A percentile compares a stretch with the other conserved stretches of the same genome.
Conservation (phyloP, 2,113 vertebrate species). For the Seriola aureovittata region DNA sequence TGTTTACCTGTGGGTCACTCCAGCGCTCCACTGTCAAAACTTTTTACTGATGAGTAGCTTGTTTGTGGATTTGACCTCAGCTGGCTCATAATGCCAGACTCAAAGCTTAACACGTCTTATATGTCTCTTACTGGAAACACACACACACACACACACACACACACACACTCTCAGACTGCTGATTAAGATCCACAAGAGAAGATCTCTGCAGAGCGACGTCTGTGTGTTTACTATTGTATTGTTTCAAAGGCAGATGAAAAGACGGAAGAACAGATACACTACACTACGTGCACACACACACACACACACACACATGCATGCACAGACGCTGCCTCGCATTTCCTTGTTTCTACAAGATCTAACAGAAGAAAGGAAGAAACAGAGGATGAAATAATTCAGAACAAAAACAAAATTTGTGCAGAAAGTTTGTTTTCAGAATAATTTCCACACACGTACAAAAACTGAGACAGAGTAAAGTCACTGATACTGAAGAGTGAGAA, state of each 20-base stretch:
- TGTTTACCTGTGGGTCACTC: not conserved
- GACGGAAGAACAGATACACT: not conserved
- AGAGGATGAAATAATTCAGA: not conserved
- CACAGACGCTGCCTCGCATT: not conserved
- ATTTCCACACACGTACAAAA: not conserved
- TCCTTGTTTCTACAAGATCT: not conserved
- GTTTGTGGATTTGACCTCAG: constrained; percentile 21
- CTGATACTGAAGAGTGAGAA: not conserved
- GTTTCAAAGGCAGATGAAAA: not conserved
- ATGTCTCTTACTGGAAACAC: too few species aligned
- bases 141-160: too few species aligned
- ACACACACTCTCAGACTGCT: too few species aligned
- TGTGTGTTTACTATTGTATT: constrained; percentile 5
- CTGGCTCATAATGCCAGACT: not conserved
- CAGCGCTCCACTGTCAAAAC: not conserved
- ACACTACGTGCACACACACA: not conserved
- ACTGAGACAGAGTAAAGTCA: not conserved
- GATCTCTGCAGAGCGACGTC: not conserved
- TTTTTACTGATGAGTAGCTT: not conserved
- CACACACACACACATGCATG: too few species aligned
- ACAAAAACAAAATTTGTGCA: not conserved
- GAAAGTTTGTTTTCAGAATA: not conserved
- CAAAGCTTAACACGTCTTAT: constrained; percentile 1
- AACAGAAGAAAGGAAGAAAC: not conserved
- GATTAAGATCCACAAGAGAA: too few species aligned